Evolutionary conservation across 1,140 invertebrate species (phyloP).

Genomic region (Sogatella furcifera): DNA sequence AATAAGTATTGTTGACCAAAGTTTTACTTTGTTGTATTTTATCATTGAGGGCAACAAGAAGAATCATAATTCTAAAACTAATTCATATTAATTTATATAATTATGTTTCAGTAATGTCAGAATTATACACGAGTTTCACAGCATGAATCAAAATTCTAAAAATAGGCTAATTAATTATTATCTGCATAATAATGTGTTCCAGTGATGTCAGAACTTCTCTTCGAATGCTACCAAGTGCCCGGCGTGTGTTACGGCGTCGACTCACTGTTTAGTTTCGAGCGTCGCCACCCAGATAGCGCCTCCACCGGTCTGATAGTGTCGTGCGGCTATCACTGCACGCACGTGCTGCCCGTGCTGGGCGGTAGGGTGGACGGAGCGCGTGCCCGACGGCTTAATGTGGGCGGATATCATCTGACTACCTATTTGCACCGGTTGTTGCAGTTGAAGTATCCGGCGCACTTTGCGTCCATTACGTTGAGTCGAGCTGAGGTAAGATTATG

Average conservation of each 20-base stretch:
- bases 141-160: too few species aligned
- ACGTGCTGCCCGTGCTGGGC: conserved; percentile 67
- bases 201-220: conserved; percentile 89
- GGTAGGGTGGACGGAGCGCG: conserved; percentile 56
- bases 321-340: conserved; percentile 78
- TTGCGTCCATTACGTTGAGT: conserved; percentile 73
- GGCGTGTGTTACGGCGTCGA: conserved; percentile 80
- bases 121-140: too few species aligned
- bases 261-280: conserved; percentile 61
- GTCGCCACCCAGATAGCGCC: conserved; percentile 49
- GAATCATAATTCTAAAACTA: too few species aligned
- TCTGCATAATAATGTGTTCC: too few species aligned
- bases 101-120: too few species aligned
- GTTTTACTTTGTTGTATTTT: too few species aligned
- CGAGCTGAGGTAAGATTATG: conserved; percentile 56
- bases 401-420: conserved; percentile 73
- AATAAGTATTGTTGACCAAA: too few species aligned
- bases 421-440: conserved; percentile 86
- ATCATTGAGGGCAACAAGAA: too few species aligned
- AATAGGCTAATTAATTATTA: too few species aligned
- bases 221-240: conserved; percentile 87
- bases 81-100: too few species aligned
- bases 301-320: conserved; percentile 60
- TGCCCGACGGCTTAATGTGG: conserved; percentile 71
- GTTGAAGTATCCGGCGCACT: conserved; percentile 86